Conservation (phyloP, 2,888 invertebrate genomes). For the Boloria euphrosyne region DNA sequence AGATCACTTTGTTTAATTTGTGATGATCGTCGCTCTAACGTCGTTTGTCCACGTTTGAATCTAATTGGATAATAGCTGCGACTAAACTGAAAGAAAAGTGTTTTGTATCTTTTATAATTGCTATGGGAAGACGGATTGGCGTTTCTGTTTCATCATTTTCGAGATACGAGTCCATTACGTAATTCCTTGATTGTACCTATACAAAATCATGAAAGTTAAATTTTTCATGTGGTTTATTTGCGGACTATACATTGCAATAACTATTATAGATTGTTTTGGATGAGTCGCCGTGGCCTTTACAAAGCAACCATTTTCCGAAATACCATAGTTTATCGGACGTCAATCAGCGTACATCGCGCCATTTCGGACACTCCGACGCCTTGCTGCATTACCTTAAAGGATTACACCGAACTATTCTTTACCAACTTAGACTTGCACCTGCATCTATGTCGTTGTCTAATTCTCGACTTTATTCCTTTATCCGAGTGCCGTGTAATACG, state of each 20-base stretch:
- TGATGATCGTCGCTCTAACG: constrained; percentile 20
- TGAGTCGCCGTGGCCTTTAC: not conserved
- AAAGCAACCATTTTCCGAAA: not conserved
- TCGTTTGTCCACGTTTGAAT: constrained; percentile 24
- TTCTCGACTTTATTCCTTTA: constrained; percentile 1
- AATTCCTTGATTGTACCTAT: too few relatives aligned
- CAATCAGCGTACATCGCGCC: constrained; percentile 14
- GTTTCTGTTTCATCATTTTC: not conserved
- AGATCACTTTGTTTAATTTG: constrained; percentile 23
- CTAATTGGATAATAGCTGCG: constrained; percentile 33
- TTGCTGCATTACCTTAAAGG: constrained; percentile 24
- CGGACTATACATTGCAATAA: too few relatives aligned
- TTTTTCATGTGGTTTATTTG: too few relatives aligned
- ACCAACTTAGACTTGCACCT: constrained; percentile 7
- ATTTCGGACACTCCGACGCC: not conserved
- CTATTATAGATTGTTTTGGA: too few relatives aligned
- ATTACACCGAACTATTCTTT: constrained; percentile 14
- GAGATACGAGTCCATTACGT: too few relatives aligned
- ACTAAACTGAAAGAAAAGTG: constrained; percentile 12
- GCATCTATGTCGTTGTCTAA: not conserved
- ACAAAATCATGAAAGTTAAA: too few relatives aligned
- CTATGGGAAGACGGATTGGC: constrained; percentile 5
- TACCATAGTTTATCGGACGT: constrained; percentile 14
- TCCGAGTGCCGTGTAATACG: too few relatives aligned
- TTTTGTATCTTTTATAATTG: constrained; percentile 17